Base-by-base conservation (phyloP, 2,797 vertebrate species). In the Cottoperca gobio region DNA sequence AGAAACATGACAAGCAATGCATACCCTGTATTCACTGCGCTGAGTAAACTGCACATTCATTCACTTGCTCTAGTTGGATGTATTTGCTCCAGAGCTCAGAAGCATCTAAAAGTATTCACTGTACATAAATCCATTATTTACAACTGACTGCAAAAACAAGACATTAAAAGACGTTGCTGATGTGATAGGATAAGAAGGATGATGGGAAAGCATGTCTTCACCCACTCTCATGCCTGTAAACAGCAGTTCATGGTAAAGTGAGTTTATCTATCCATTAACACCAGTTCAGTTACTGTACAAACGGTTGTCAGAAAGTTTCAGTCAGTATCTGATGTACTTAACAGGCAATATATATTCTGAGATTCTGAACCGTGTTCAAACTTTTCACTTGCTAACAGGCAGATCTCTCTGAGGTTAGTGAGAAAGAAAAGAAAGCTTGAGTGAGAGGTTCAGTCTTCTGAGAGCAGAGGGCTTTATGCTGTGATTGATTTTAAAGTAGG, bases 401-500 rank as follows among this genome's bases (percentile, higher is more conserved):
- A 50, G 35, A 66, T 62, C 35, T 63, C 60, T 79, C 52, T 33
- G 74, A 86, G 84, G 81, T 84, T 52, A 78, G 69, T 17, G 37
- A 37, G 62, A n/a, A 6, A 76, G 49, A 69, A 78, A 63, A 49
- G 35, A 60, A 53, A 26, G 66, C 35, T n/a, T 21, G 43, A 58
- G 49, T 63, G 69, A 78, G 50, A 24, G 67, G 81, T 81, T 78
- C 24, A 74, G 74, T 72, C 66, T 73, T 78, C n/a, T 39, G 78
- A 89, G 77, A 82, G 70, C 65, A 58, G 60, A 71, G 46, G 58
- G 70, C 64, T 87, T 83, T 83, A 35, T 71, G 39, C 73, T 49
- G 52, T 65, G 78, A 92, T 91, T 89, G 90, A 92, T 92, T 91
- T 90, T 76, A 79, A 87, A 86, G 85, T 85, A 85, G 83, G 86